These are phyloP conservation scores for Cephus pygmeus DNA, from an alignment of 2,888 invertebrate species.

Conservation along the genomic window DNA sequence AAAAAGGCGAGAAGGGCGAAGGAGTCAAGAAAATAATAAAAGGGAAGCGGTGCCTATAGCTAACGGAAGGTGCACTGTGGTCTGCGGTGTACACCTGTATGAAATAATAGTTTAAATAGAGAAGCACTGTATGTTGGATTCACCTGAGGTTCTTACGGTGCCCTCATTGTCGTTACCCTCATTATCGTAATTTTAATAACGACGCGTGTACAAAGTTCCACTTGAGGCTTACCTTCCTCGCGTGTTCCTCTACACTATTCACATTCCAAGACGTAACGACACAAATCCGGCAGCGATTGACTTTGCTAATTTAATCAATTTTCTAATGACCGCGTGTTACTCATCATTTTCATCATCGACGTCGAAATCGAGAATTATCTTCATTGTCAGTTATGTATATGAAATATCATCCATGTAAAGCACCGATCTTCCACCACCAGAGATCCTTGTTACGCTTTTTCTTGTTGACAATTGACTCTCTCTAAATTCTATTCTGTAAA, in stretches of 20 bases:
- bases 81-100: conserved; percentile 37
- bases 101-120: conserved; percentile 42
- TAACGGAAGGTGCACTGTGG: conserved; percentile 45
- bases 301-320: neutral
- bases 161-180: conserved; percentile 41
- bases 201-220: conserved; percentile 56
- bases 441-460: neutral
- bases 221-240: conserved; percentile 28
- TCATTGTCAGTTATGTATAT: neutral
- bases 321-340: neutral
- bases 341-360: neutral
- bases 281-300: neutral
- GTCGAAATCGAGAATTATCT: neutral
- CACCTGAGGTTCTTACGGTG: conserved; percentile 53
- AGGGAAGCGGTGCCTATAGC: conserved; percentile 51
- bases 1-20: conserved; percentile 38
- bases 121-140: conserved; percentile 57
- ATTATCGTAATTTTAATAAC: neutral
- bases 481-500: conserved; percentile 35
- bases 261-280: neutral
- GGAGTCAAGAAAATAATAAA: conserved; percentile 28
- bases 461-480: neutral
- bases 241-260: neutral
- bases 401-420: neutral
- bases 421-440: neutral